Percentiles rank a stretch among this genome's conserved stretches.
Conservation (phyloP, 2,113 vertebrate genomes). For the Cyanoramphus novaezelandiae region DNA sequence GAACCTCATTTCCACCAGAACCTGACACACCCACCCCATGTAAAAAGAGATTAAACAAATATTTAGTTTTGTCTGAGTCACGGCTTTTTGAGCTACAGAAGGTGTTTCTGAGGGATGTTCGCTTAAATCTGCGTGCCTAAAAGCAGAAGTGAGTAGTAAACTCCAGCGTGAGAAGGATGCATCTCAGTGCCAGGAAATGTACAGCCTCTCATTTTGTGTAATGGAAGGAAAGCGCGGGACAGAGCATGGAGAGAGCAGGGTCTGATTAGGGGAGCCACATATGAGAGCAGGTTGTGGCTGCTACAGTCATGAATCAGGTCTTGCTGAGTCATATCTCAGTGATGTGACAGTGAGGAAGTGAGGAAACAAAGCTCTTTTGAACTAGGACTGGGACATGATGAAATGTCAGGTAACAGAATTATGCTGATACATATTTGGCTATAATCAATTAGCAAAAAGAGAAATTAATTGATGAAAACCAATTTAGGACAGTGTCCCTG, state of each 20-base stretch:
- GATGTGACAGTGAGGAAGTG: not conserved
- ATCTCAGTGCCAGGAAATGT: not conserved
- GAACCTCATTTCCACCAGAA: slow-evolving; percentile 2
- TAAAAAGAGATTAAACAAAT: slow-evolving; percentile 52
- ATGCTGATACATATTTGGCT: not conserved
- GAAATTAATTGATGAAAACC: not conserved
- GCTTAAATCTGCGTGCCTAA: not conserved
- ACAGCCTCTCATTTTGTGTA: not conserved
- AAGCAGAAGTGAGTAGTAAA: not conserved
- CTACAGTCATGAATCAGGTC: fast-evolving
- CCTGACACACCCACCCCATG: not conserved
- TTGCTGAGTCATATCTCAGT: not conserved
- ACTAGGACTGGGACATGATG: not conserved
- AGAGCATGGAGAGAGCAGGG: not conserved
- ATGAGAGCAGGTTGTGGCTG: fast-evolving
- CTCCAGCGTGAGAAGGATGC: not conserved
- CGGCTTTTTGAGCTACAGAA: not conserved
- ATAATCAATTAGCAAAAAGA: not conserved
- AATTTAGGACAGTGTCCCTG: not conserved
- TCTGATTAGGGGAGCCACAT: fast-evolving
- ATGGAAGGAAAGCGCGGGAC: fast-evolving
- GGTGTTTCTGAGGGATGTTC: fast-evolving
- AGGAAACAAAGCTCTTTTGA: not conserved
- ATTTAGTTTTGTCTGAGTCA: slow-evolving; percentile 11
- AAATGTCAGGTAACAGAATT: not conserved